Base-by-base conservation (phyloP, 2,888 invertebrate genomes). In the Eupithecia centaureata region DNA sequence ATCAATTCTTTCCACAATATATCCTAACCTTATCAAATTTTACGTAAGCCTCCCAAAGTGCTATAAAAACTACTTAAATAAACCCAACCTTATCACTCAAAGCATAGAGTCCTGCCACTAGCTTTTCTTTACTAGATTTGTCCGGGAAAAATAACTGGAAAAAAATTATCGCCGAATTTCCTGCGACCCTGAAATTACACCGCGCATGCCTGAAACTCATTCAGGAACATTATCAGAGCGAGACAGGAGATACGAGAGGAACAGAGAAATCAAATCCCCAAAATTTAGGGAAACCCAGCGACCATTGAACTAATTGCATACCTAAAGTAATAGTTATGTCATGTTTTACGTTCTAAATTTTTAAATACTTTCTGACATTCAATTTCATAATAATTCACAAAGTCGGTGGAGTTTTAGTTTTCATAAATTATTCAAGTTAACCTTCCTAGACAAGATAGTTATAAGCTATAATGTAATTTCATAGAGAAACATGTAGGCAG, bases 131-230 rank as follows among this genome's bases (percentile, higher is more conserved):
- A 67, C 63, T 33, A 67, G 71, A 68, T 71, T 71, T 65, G 70
- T 65, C 68, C 70, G 60, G 65, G 67, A 75, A 73, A 73, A 73
- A 73, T 75, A 72, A 67, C 69, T 58, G 60, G 67, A 62, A 72
- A 71, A n/a, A 30, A 75, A 72, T 75, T 75, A 75, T 75, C 73
- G 70, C 69, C 67, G 73, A 75, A 73, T 73, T 72, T 73, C 71
- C 35, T 58, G 60, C 72, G 73, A 73, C 73, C 73, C 71, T 74
- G 73, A 73, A 73, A 67, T 61, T 73, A 64, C 67, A 85, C 68
- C 63, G 91, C 92, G 92, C 92, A 91, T 90, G 91, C 82, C 78
- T 86, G 80, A 81, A 76, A 77, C 81, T 84, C 89, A 91, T 92
- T 91, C 83, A 90, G 87, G 85, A 89, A 89, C 79, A 82, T 74